These are phyloP conservation scores for Morone chrysops DNA, from an alignment of 2,113 vertebrate genomes.

Conservation along the genomic window DNA sequence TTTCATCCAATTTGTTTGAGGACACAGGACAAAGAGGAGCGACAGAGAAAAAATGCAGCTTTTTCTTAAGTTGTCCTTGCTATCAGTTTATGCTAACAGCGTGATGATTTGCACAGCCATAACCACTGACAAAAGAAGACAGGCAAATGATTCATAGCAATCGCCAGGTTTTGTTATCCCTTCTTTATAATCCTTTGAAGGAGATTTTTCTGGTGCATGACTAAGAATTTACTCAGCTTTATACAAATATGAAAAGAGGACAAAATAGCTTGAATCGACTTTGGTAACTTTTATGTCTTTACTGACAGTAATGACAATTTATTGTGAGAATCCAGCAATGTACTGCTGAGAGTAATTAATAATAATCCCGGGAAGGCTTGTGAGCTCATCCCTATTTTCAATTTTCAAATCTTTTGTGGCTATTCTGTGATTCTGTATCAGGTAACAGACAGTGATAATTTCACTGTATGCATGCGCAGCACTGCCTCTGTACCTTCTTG, in stretches of 20 bases:
- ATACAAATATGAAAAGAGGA: background rate
- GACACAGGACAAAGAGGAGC: background rate
- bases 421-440: background rate
- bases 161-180: constrained; percentile 34
- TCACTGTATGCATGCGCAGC: background rate
- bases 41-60: background rate
- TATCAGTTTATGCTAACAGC: constrained; percentile 23
- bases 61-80: constrained; percentile 16
- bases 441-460: background rate
- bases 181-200: constrained; percentile 36
- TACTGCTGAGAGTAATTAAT: background rate
- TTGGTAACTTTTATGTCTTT: constrained; percentile 6
- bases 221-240: constrained; percentile 29
- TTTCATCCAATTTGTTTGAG: background rate
- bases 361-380: background rate
- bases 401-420: no score
- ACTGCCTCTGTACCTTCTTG: background rate
- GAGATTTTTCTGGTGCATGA: constrained; percentile 18
- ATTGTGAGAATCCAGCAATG: background rate
- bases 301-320: background rate
- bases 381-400: background rate
- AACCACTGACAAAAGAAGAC: constrained; percentile 33
- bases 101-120: constrained; percentile 32
- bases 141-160: constrained; percentile 43
- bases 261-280: background rate